These are phyloP conservation scores for Hesperophylax magnus DNA, from an alignment of 1,140 invertebrate species.

Conservation along the genomic window DNA sequence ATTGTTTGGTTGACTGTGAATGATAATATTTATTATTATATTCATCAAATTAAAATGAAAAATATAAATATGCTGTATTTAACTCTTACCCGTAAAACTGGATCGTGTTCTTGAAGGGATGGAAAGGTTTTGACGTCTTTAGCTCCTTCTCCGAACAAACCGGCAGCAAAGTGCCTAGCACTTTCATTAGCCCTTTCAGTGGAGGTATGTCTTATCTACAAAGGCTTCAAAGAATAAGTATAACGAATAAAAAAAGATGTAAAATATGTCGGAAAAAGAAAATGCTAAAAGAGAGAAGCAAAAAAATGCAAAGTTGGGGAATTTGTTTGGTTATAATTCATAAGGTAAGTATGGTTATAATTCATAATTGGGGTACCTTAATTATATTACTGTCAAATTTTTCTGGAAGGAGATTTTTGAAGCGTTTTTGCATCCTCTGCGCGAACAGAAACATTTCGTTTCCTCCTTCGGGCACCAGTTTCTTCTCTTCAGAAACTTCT, in stretches of 20 bases:
- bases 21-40: too few relatives aligned
- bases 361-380: too few relatives aligned
- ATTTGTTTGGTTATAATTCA: too few relatives aligned
- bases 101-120: slow-evolving; percentile 74
- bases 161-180: slow-evolving; percentile 79
- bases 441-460: slow-evolving; percentile 77
- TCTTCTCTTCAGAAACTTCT: slow-evolving; percentile 66
- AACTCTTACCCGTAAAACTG: slow-evolving; percentile 77
- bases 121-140: slow-evolving; percentile 75
- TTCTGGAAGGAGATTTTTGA: slow-evolving; percentile 73
- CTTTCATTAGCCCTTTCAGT: slow-evolving; percentile 82
- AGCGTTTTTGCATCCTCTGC: slow-evolving; percentile 76
- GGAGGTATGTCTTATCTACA: slow-evolving; percentile 81
- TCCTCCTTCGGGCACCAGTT: slow-evolving; percentile 76
- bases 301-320: too few relatives aligned
- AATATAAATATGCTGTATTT: too few relatives aligned
- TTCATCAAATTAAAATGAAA: too few relatives aligned
- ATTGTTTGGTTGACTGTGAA: too few relatives aligned
- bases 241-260: too few relatives aligned
- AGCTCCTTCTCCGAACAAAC: slow-evolving; percentile 78
- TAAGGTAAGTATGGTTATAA: too few relatives aligned
- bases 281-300: too few relatives aligned
- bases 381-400: slow-evolving; percentile 37
- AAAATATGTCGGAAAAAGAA: too few relatives aligned
- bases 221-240: background rate